phyloP scores from a whole-genome alignment of 2,113 vertebrate genomes.

The Phoenicopterus ruber region DNA sequence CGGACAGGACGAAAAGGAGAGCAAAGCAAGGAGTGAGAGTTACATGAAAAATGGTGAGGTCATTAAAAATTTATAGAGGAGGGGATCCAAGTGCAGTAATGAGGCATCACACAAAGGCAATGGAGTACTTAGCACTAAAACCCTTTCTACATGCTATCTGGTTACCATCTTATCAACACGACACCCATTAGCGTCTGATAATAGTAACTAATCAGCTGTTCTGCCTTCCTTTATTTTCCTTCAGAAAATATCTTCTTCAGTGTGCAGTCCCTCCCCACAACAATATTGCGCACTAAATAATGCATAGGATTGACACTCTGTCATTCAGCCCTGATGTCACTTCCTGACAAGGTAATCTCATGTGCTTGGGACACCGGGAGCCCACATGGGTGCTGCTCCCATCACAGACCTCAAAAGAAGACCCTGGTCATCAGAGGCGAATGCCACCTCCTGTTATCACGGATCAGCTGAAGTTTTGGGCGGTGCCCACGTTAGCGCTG shows the following conservation, averaged over 20 bases:
- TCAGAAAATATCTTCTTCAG: slow-evolving; percentile 38
- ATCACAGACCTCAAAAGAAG: neutral
- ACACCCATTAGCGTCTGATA: slow-evolving; percentile 81
- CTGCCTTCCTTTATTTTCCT: slow-evolving; percentile 73
- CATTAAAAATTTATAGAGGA: slow-evolving; percentile 81
- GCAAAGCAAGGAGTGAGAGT: slow-evolving; percentile 33
- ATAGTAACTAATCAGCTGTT: slow-evolving; percentile 78
- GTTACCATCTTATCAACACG: slow-evolving; percentile 81
- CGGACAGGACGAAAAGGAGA: neutral
- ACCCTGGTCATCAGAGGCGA: neutral
- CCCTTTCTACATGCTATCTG: slow-evolving; percentile 70
- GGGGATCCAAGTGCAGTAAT: slow-evolving; percentile 78
- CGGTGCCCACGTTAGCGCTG: accelerated
- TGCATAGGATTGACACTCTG: neutral
- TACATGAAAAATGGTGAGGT: slow-evolving; percentile 59
- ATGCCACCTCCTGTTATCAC: neutral
- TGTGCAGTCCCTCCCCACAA: neutral
- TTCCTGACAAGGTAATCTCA: slow-evolving; percentile 10
- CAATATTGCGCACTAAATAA: slow-evolving; percentile 28
- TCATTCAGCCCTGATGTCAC: slow-evolving; percentile 47
- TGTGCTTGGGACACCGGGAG: neutral
- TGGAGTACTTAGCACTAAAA: slow-evolving; percentile 83
- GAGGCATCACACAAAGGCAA: slow-evolving; percentile 72
- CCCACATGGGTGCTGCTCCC: neutral
- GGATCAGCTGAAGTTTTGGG: neutral